Evolutionary conservation across 1,140 invertebrate genomes (phyloP), one percentile per base, ranked within the genome.

Genomic region (Coptotermes formosanus): DNA sequence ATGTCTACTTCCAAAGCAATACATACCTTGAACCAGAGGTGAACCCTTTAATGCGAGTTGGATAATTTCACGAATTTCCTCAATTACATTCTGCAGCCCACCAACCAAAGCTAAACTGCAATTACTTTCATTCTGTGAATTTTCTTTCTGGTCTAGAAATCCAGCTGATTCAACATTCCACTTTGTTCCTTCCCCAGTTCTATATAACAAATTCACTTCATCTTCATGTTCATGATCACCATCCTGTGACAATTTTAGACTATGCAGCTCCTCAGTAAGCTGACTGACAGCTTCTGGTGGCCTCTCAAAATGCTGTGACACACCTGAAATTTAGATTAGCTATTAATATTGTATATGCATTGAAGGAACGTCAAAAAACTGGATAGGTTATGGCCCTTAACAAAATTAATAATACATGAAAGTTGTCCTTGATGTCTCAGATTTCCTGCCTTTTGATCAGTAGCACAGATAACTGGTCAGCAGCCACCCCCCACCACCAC

Each of bases 1-100:
- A 21, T 9, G 19, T 55, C 19, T 21, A 55, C 14, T 55, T 55
- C 14, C 19, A 75, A 75, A 30, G 16, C n/a, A 32, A 32, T 55
- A 52, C n/a, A 84, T 30, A 48, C 43, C 45, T n/a, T 25, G 83
- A 23, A 84, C 83, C 7, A 52, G 43, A 52, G 23, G 9, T n/a
- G 16, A 9, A 12, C 30, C 25, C 43, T 23, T 19, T 23, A 85
- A 82, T 8, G 55, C 85, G 8, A 85, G 38, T 25, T 69, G 30
- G 19, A 85, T 32, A 44, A 85, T 52, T 45, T 85, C 45, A 32
- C 23, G 85, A 52, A 85, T n/a, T 21, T 85, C 85, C 38, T 75
- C 64, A 25, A 85, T 85, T 21, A 85, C 59, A 21, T 75, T 21
- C 19, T 85, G 52, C 44, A 85, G 38, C 32, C 85, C 85, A 16